Percentiles rank a stretch among this genome's conserved stretches.
Conservation (phyloP, 2,888 invertebrate species). For the Gastrophysa polygoni region DNA sequence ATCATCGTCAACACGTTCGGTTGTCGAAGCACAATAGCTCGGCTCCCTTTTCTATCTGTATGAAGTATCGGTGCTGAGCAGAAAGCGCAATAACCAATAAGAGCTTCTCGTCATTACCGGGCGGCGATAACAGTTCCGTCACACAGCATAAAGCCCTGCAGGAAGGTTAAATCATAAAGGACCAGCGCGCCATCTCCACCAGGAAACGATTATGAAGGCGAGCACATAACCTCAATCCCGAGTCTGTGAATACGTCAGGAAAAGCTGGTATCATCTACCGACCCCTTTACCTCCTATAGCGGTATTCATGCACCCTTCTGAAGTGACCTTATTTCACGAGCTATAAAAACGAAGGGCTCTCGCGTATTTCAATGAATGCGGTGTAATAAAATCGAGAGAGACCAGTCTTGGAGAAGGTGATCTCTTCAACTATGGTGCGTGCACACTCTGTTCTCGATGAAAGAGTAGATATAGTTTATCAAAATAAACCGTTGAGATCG, state of each 20-base stretch:
- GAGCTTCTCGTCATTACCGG: background rate
- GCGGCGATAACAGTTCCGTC: background rate
- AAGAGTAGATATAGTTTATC: too few relatives aligned
- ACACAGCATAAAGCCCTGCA: background rate
- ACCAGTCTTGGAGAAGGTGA: slow-evolving; percentile 13
- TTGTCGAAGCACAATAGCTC: background rate
- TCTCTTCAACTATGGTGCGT: background rate
- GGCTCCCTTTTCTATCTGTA: background rate
- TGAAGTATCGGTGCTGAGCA: background rate
- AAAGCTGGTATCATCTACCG: background rate
- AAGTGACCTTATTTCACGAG: slow-evolving; percentile 25
- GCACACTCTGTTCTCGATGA: too few relatives aligned
- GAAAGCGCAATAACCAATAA: background rate
- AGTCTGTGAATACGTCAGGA: background rate
- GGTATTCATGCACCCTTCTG: slow-evolving; percentile 6
- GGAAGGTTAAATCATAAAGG: slow-evolving; percentile 1
- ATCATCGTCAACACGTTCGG: background rate
- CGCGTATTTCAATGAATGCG: slow-evolving; percentile 28
- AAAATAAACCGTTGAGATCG: too few relatives aligned
- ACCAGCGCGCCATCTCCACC: background rate
- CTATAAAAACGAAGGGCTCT: slow-evolving; percentile 26
- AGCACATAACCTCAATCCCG: background rate
- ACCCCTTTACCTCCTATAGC: background rate
- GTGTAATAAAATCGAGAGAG: slow-evolving; percentile 23
- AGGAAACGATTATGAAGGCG: background rate